Evolutionary conservation across 1,140 invertebrate species (phyloP).

Genomic region (Mactra quadrangularis): DNA sequence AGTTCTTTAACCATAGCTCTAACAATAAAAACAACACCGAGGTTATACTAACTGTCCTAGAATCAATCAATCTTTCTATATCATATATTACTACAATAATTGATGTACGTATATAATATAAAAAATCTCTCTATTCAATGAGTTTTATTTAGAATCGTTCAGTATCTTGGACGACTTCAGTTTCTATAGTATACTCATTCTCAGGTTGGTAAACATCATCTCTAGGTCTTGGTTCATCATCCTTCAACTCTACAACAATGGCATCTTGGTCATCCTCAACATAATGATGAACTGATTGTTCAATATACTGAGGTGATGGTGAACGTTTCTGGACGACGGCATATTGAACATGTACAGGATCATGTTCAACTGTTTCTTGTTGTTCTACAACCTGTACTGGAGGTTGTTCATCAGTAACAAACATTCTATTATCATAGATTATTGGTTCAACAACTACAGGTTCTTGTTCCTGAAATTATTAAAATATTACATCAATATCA

Average conservation of each 20-base stretch:
- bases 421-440: constrained; percentile 52
- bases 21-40: too few relatives aligned
- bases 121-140: too few relatives aligned
- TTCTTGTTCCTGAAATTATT: constrained; percentile 1
- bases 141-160: too few relatives aligned
- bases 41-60: too few relatives aligned
- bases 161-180: constrained; percentile 1
- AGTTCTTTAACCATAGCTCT: too few relatives aligned
- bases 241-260: constrained; percentile 45
- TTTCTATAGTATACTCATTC: constrained; percentile 46
- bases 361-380: not conserved
- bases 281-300: not conserved
- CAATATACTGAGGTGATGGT: constrained; percentile 5
- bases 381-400: not conserved
- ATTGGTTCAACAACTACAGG: constrained; percentile 42
- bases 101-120: too few relatives aligned
- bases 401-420: constrained; percentile 3
- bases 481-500: not conserved
- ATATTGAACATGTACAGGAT: constrained; percentile 57
- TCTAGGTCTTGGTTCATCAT: not conserved
- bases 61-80: too few relatives aligned
- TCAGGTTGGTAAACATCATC: constrained; percentile 4
- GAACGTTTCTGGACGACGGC: constrained; percentile 46
- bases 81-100: too few relatives aligned
- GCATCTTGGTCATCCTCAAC: constrained; percentile 39